Evolutionary conservation across 2,797 vertebrate genomes (phyloP).

Genomic region (Hemibagrus guttatus): DNA sequence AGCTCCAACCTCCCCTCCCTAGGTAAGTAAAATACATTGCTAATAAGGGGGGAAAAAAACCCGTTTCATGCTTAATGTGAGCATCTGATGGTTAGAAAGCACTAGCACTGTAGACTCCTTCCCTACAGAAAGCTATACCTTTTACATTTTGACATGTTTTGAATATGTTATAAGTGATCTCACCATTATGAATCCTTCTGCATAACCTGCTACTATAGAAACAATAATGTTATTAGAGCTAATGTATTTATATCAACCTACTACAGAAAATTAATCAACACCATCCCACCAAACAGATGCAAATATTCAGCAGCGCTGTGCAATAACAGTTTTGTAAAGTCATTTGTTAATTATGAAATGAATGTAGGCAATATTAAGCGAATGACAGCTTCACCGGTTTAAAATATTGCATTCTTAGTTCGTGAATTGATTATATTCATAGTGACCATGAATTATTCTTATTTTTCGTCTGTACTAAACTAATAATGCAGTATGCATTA

Average conservation of each 20-base stretch:
- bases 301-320: not conserved
- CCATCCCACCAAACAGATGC: not conserved
- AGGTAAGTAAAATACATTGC: no score
- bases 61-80: no score
- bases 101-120: no score
- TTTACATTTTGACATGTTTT: not conserved
- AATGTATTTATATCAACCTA: not conserved
- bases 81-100: no score
- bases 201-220: not conserved
- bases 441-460: not conserved
- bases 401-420: not conserved
- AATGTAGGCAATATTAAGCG: not conserved
- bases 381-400: not conserved
- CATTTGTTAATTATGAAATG: not conserved
- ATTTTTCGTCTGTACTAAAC: not conserved
- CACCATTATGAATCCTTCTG: not conserved
- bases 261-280: not conserved
- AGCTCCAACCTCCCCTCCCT: no score
- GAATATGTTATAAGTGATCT: not conserved
- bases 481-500: not conserved
- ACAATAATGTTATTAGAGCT: not conserved
- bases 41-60: no score
- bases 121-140: no score
- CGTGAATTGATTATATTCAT: not conserved
- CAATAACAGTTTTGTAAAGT: not conserved